phyloP scores from a whole-genome alignment of 2,888 invertebrate genomes.

The Nemapogon koenigi region DNA sequence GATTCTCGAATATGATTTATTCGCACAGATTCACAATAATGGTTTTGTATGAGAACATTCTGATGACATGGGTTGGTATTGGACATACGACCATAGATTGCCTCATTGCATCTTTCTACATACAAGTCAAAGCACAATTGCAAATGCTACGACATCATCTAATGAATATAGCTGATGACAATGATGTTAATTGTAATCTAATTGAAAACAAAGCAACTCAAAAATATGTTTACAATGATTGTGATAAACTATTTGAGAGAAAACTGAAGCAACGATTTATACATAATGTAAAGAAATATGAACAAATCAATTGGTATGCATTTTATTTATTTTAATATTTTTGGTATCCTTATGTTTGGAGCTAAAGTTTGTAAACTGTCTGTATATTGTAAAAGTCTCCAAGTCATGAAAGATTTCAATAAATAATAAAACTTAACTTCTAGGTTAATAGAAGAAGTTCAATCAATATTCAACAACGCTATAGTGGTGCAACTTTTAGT shows the following conservation, averaged over 20 bases:
- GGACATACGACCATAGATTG: constrained; percentile 11
- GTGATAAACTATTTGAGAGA: too few species aligned
- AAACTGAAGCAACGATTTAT: background rate
- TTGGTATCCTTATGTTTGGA: background rate
- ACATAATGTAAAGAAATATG: constrained; percentile 4
- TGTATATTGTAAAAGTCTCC: background rate
- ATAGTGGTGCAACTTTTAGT: constrained; percentile 9
- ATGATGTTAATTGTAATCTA: too few species aligned
- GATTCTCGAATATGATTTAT: background rate
- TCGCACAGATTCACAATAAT: constrained; percentile 3
- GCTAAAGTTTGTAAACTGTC: background rate
- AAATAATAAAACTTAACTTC: too few species aligned
- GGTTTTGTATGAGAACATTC: constrained; percentile 2
- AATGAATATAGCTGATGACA: constrained; percentile 9
- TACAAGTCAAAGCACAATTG: constrained; percentile 9
- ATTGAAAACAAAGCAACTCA: too few species aligned
- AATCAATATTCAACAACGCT: constrained; percentile 7
- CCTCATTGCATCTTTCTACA: constrained; percentile 11
- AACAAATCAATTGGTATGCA: constrained; percentile 6
- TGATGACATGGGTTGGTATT: constrained; percentile 12
- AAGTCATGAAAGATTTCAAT: too few species aligned
- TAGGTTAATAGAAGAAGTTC: constrained; percentile 10
- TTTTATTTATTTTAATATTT: background rate
- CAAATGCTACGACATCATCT: constrained; percentile 10
- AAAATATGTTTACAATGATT: too few species aligned